Percentiles rank a stretch among this genome's conserved stretches.
These are phyloP conservation scores for Gadopsis marmoratus DNA, from an alignment of 2,797 vertebrate genomes.

Conservation along the genomic window DNA sequence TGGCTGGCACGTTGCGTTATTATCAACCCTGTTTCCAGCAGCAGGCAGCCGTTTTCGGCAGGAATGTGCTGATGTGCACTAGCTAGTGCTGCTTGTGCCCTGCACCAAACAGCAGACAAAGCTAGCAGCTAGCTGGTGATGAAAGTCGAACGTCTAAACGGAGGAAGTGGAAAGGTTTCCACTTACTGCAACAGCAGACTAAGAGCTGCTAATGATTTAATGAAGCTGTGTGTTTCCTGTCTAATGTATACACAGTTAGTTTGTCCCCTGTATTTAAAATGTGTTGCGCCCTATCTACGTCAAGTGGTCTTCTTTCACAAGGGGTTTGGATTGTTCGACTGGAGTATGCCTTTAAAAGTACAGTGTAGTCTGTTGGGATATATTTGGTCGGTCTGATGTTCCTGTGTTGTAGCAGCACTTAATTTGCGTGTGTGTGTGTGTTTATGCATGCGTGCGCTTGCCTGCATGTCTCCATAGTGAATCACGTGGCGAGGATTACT, in stretches of 20 bases:
- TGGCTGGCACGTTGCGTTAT: no score
- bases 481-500: conserved; percentile 70
- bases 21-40: background rate
- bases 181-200: background rate
- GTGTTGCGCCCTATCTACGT: background rate
- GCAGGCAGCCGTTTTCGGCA: background rate
- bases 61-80: background rate
- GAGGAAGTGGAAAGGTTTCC: background rate
- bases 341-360: conserved; percentile 27
- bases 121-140: background rate
- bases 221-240: background rate
- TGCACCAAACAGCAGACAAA: background rate
- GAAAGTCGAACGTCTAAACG: background rate
- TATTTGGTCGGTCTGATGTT: conserved; percentile 49
- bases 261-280: conserved; percentile 2
- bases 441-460: background rate
- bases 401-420: conserved; percentile 31
- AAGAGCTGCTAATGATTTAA: background rate
- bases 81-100: background rate
- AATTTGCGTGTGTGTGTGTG: conserved; percentile 21
- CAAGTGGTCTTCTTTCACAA: conserved; percentile 22
- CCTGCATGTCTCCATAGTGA: conserved; percentile 30
- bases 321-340: conserved; percentile 33
- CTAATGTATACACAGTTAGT: background rate
- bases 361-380: conserved; percentile 42